Evolutionary conservation across 37 sponge, comb jelly and placozoan species (phyloP), one percentile per base, ranked within the genome.

Genomic region (Halichondria panicea): DNA sequence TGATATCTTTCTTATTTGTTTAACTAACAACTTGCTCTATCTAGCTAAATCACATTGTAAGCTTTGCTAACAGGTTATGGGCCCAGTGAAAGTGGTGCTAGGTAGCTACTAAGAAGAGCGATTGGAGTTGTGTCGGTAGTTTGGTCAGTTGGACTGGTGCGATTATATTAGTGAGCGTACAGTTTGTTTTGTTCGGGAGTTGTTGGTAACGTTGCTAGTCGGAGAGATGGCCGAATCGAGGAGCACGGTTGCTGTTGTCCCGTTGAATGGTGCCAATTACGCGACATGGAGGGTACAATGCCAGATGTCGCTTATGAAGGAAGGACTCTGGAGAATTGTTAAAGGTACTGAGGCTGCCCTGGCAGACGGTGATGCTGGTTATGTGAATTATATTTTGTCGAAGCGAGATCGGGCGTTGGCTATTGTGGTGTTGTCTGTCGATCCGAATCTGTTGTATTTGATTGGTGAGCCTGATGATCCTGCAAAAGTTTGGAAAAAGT

Each of bases 241-340:
- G 70, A 69, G 37, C n/a, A 40, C 46, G 27, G 70, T 43, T 36
- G 33, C 70, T 34, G 37, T 69, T 43, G 70, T 69, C 44, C 73
- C 81, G n/a, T 40, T 81, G 38, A 81, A 81, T 30, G 73, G 73
- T 33, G 32, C 50, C 12, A 71, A 81, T 66, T 81, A 81, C 61
- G 65, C 73, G 15, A 81, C 73, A 18, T 81, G 81, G 81, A 71
- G 72, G 36, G 31, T 81, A 31, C 81, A 81, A 55, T 81, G 80
- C 40, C 70, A 62, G 37, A 80, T 80, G 80, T 58, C 71, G 27
- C 60, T 70, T 22, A 69, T 68, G 70, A 79, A 69, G 34, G 77
- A 76, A 35, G 40, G 68, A 13, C 68, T 66, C 48, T 76, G 77
- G 77, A n/a, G 70, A 22, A 79, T 79, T 36, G 80, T 79, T 32